Evolutionary conservation across 2,797 vertebrate species (phyloP), one percentile per base, ranked within the genome.

Genomic region (Lithobates sylvaticus): DNA sequence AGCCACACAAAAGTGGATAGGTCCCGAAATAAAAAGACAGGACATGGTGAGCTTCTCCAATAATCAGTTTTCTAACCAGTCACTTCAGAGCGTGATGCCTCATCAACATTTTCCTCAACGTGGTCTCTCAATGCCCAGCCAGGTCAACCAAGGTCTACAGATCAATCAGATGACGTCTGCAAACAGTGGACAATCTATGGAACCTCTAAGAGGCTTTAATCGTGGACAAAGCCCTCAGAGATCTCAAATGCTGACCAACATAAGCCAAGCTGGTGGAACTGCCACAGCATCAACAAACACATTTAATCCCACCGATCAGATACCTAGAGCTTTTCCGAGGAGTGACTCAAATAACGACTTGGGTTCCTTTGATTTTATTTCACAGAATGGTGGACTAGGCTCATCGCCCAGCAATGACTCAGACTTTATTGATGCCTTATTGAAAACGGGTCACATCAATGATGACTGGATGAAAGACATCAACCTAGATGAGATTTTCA

Each of bases 401-500:
- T 97, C 98, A 10, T 96, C 95, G 0, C 97, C 98, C 86, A 98
- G 96, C 91, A 96, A 96, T 10, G 98, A 99, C 89, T 97, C 97
- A 0, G 98, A 99, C 91, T 99, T 99, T 92, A 98, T 99, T 70
- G 98, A 99, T 91, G 98, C 97, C 16, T 93, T 99, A 90, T 94
- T 99, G 88, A 99, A 99, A 94, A 98, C 97, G 0, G 97, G 98
- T 88, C 97, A 97, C 81, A 96, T 97, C 81, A 99, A 96, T 0
- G 98, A 99, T 73, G 98, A 99, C 94, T 99, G 98, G 98, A 99
- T 99, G 97, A 98, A 98, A 94, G 98, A 99, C 89, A 99, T 99
- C 88, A 99, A 98, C 90, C 94, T 99, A 0, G 98, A 99, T 89
- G 98, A 99, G 93, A 99, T 99, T 92, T 94, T 99, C 89, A 98